phyloP scores from a whole-genome alignment of 2,888 invertebrate species.

The Polydrusus tereticollis region DNA sequence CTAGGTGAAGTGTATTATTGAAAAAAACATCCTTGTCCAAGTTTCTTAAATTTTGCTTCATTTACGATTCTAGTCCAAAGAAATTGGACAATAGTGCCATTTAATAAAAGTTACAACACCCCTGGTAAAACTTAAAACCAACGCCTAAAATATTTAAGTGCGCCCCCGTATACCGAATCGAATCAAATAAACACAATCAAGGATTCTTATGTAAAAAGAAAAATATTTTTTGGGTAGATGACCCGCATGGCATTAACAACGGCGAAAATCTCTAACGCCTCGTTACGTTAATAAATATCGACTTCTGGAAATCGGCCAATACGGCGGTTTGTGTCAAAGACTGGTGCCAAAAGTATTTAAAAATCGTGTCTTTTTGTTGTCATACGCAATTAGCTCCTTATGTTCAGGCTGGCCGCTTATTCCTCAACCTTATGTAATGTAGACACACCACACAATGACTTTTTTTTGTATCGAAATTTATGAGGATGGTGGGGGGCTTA shows the following conservation, averaged over 20 bases:
- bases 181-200: background rate
- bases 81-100: too few species aligned
- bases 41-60: too few species aligned
- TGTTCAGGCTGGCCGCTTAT: background rate
- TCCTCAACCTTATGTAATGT: too few species aligned
- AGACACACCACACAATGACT: too few species aligned
- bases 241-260: conserved; percentile 27
- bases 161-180: background rate
- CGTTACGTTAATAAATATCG: conserved; percentile 25
- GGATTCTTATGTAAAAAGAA: background rate
- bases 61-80: too few species aligned
- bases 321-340: conserved; percentile 20
- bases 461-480: too few species aligned
- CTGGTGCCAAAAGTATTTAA: conserved; percentile 36
- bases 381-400: conserved; percentile 18
- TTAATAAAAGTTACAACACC: too few species aligned
- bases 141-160: too few species aligned
- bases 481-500: too few species aligned
- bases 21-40: background rate
- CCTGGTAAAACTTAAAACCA: too few species aligned
- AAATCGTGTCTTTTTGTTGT: conserved; percentile 32
- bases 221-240: conserved; percentile 30
- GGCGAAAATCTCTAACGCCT: conserved; percentile 11
- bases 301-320: conserved; percentile 29
- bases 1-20: conserved; percentile 19